Evolutionary conservation across 1,140 invertebrate species (phyloP).

Genomic region (Atopsyche davidsoni): DNA sequence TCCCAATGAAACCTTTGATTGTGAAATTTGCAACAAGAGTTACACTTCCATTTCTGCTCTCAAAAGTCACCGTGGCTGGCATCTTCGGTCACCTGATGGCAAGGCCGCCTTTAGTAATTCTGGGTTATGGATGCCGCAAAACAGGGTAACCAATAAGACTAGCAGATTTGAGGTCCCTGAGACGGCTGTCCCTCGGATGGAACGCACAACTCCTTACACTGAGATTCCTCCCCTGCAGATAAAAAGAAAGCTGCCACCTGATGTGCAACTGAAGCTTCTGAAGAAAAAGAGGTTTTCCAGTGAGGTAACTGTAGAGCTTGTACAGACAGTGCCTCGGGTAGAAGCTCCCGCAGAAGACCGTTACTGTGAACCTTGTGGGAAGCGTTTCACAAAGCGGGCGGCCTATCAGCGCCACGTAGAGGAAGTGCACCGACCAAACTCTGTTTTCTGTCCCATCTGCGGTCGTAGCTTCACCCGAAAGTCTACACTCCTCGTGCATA

Average conservation of each 20-base stretch:
- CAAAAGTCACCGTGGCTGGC: constrained; percentile 57
- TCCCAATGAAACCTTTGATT: constrained; percentile 48
- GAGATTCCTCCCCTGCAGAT: constrained; percentile 25
- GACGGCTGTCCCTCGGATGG: constrained; percentile 35
- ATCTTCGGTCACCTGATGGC: constrained; percentile 48
- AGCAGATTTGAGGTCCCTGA: constrained; percentile 47
- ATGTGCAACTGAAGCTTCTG: constrained; percentile 45
- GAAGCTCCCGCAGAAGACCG: constrained; percentile 41
- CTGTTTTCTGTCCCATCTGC: constrained; percentile 48
- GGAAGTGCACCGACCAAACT: constrained; percentile 42
- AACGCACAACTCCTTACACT: constrained; percentile 29
- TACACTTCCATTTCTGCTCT: constrained; percentile 50
- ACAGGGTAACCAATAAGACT: constrained; percentile 46
- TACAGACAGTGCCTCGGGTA: constrained; percentile 31
- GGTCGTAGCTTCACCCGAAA: constrained; percentile 50
- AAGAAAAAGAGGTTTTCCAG: constrained; percentile 46
- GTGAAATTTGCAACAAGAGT: constrained; percentile 52
- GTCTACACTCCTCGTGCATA: constrained; percentile 48
- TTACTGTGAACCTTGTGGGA: constrained; percentile 54
- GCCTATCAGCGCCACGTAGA: constrained; percentile 52
- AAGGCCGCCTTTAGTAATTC: constrained; percentile 47
- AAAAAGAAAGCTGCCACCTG: constrained; percentile 43
- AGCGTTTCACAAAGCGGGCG: constrained; percentile 50
- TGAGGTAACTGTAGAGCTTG: constrained; percentile 38
- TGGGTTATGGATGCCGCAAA: constrained; percentile 48